Percentiles rank a stretch among this genome's conserved stretches.
These are phyloP conservation scores for Netelia fuscicornis DNA, from an alignment of 2,888 invertebrate species.

Conservation along the genomic window DNA sequence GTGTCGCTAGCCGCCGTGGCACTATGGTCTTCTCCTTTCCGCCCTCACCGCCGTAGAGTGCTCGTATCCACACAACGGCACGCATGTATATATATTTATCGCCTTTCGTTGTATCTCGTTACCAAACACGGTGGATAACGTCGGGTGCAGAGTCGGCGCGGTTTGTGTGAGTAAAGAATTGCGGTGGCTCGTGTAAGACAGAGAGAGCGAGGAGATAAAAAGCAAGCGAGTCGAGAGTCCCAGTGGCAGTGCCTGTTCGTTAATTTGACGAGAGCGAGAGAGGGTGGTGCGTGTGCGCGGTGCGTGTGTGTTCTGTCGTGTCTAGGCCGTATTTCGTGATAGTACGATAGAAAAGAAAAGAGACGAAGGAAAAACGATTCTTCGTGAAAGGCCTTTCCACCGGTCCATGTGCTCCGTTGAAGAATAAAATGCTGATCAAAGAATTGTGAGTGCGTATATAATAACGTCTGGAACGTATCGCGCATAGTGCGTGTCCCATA, in stretches of 20 bases:
- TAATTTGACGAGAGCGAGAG: slow-evolving; percentile 64
- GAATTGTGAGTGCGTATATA: slow-evolving; percentile 81
- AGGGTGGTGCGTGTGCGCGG: slow-evolving; percentile 62
- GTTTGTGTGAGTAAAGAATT: slow-evolving; percentile 52
- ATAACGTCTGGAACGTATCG: slow-evolving; percentile 11
- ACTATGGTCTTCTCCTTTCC: slow-evolving; percentile 39
- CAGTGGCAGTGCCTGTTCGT: slow-evolving; percentile 58
- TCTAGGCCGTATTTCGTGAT: slow-evolving; percentile 18
- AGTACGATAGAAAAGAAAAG: slow-evolving; percentile 6
- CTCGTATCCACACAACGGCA: slow-evolving; percentile 20
- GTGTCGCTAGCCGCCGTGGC: slow-evolving; percentile 55
- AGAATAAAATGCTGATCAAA: slow-evolving; percentile 83
- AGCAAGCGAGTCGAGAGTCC: slow-evolving; percentile 57
- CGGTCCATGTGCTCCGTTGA: slow-evolving; percentile 79
- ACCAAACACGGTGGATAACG: slow-evolving; percentile 25
- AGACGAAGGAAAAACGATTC: slow-evolving; percentile 3
- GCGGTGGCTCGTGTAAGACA: slow-evolving; percentile 32
- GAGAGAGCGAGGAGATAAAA: slow-evolving; percentile 47
- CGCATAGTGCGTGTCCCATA: slow-evolving; percentile 3
- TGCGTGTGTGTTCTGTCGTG: slow-evolving; percentile 39
- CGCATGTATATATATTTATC: slow-evolving; percentile 32
- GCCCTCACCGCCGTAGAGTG: slow-evolving; percentile 45
- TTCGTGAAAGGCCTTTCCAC: slow-evolving; percentile 31
- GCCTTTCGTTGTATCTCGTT: slow-evolving; percentile 55
- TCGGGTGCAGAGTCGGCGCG: slow-evolving; percentile 42